phyloP scores from a whole-genome alignment of 1,140 invertebrate genomes.

The Sinella curviseta region DNA sequence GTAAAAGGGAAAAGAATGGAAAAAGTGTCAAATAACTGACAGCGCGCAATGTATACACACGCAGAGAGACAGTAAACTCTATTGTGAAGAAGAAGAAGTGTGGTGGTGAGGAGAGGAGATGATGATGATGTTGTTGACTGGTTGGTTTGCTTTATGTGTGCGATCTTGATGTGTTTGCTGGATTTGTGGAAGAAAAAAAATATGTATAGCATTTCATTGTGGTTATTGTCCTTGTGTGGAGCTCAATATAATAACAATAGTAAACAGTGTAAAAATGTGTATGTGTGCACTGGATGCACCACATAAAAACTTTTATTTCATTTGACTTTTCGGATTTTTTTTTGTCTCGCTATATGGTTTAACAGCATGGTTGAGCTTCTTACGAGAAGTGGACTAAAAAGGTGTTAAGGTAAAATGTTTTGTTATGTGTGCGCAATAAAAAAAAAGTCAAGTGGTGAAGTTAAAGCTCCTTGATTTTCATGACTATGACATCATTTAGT shows the following conservation, averaged over 20 bases:
- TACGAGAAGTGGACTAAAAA: background rate
- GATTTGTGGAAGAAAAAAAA: too few species aligned
- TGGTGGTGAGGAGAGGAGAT: too few species aligned
- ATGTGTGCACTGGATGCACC: too few species aligned
- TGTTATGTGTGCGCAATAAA: background rate
- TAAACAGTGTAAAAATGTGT: too few species aligned
- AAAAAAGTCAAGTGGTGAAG: conserved; percentile 16
- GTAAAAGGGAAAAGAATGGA: too few species aligned
- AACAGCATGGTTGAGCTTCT: background rate
- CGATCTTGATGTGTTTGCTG: too few species aligned
- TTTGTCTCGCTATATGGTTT: background rate
- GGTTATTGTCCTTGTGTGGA: background rate
- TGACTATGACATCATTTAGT: conserved; percentile 48
- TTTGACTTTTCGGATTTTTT: background rate
- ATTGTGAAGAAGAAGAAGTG: too few species aligned
- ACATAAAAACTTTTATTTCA: background rate
- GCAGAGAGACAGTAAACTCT: too few species aligned
- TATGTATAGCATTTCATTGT: background rate
- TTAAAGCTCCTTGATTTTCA: conserved; percentile 42
- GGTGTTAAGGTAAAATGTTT: background rate
- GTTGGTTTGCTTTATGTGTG: too few species aligned
- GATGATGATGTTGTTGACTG: too few species aligned
- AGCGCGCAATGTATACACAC: too few species aligned
- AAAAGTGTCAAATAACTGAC: too few species aligned
- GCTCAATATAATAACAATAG: background rate